phyloP scores from a whole-genome alignment of 2,888 invertebrate genomes.

The Ophioninae sp. region DNA sequence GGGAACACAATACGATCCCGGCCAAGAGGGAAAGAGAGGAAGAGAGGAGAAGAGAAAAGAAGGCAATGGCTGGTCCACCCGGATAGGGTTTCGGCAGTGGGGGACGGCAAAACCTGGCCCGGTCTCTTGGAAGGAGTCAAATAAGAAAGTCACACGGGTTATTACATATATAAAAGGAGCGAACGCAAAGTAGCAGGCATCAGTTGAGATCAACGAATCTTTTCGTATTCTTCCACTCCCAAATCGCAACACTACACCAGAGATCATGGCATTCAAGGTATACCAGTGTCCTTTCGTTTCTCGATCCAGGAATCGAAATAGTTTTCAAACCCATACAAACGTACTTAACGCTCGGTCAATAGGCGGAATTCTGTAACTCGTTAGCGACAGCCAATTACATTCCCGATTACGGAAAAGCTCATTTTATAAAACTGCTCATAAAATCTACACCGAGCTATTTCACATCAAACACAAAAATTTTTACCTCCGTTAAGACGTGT shows the following conservation, averaged over 20 bases:
- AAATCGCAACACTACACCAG: constrained; percentile 39
- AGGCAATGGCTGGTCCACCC: constrained; percentile 44
- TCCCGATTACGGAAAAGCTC: too few species aligned
- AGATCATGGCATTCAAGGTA: constrained; percentile 62
- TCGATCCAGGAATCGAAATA: neutral
- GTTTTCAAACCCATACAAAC: neutral
- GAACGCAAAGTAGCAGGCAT: constrained; percentile 48
- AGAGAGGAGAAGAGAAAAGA: constrained; percentile 26
- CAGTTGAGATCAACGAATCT: constrained; percentile 56
- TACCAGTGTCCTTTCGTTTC: neutral
- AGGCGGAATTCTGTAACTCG: too few species aligned
- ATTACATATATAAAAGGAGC: constrained; percentile 58
- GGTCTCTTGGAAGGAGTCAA: constrained; percentile 52
- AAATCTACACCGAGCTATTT: too few species aligned
- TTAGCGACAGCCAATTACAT: too few species aligned
- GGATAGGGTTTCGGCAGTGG: constrained; percentile 52
- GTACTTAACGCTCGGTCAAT: too few species aligned
- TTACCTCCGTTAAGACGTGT: too few species aligned
- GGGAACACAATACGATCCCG: constrained; percentile 37
- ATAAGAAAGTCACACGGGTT: constrained; percentile 58
- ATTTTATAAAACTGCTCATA: too few species aligned
- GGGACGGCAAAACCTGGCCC: constrained; percentile 30
- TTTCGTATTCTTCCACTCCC: constrained; percentile 44
- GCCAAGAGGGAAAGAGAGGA: constrained; percentile 8
- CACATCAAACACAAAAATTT: too few species aligned